These are phyloP conservation scores for Osmerus mordax DNA, from an alignment of 2,113 vertebrate species.

Conservation along the genomic window DNA sequence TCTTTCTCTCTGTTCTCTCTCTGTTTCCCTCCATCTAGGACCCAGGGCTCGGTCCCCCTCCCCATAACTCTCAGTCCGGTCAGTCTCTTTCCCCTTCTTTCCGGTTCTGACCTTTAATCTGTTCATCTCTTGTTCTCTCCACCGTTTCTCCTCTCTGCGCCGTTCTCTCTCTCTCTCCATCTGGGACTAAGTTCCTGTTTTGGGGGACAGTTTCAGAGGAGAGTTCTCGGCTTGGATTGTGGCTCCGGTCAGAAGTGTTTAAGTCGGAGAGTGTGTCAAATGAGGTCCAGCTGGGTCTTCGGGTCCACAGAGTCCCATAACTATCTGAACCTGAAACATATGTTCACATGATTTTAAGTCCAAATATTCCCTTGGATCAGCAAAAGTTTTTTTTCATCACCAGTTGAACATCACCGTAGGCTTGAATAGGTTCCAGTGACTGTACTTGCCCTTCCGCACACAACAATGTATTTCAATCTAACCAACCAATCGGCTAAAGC, in stretches of 20 bases:
- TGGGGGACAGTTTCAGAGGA: slow-evolving; percentile 56
- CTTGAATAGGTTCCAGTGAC: not conserved
- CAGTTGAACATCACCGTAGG: not conserved
- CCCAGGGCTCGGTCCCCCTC: slow-evolving; percentile 35
- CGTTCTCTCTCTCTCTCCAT: slow-evolving; percentile 45
- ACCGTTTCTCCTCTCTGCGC: slow-evolving; percentile 42
- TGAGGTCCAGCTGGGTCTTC: slow-evolving; percentile 54
- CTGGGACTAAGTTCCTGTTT: slow-evolving; percentile 37
- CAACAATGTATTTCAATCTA: too few species aligned
- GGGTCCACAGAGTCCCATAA: slow-evolving; percentile 68
- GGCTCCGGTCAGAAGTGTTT: slow-evolving; percentile 51
- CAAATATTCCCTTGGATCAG: too few species aligned
- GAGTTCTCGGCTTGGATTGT: slow-evolving; percentile 53
- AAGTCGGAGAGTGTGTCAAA: slow-evolving; percentile 52
- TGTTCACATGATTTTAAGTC: not conserved
- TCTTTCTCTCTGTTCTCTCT: slow-evolving; percentile 41
- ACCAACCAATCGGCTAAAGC: too few species aligned
- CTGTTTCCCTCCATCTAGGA: slow-evolving; percentile 38
- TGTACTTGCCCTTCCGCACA: too few species aligned
- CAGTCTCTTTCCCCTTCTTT: slow-evolving; percentile 39
- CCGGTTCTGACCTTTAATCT: slow-evolving; percentile 46
- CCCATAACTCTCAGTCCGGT: slow-evolving; percentile 18
- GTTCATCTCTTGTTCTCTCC: slow-evolving; percentile 45
- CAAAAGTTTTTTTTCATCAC: slow-evolving; percentile 7
- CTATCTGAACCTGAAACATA: slow-evolving; percentile 58